Evolutionary conservation across 2,113 vertebrate species (phyloP).

Genomic region (Passerina amoena): DNA sequence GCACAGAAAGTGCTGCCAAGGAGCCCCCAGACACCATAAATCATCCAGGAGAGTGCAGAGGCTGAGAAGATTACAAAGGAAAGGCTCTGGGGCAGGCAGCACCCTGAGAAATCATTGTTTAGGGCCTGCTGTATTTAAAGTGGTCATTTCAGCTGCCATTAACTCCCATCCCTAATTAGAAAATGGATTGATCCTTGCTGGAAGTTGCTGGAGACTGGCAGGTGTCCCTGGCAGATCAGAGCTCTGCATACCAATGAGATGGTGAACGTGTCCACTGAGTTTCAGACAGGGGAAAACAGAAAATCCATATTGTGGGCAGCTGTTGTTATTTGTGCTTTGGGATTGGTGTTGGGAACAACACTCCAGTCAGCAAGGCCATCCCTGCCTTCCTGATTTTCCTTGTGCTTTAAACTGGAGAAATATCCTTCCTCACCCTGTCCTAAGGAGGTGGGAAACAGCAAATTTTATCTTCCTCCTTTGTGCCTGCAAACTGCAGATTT

Average conservation of each 20-base stretch:
- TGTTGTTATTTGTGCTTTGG: not conserved
- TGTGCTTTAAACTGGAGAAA: not conserved
- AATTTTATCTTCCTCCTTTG: not conserved
- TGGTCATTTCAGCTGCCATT: not conserved
- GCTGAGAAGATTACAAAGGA: not conserved
- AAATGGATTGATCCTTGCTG: not conserved
- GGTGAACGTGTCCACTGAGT: not conserved
- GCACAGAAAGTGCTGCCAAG: not conserved
- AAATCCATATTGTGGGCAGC: not conserved
- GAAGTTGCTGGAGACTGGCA: not conserved
- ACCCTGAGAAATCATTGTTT: not conserved
- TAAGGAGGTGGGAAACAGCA: not conserved
- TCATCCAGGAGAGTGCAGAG: not conserved
- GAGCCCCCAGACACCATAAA: not conserved
- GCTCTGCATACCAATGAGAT: not conserved
- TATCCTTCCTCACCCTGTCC: not conserved
- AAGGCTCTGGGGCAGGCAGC: not conserved
- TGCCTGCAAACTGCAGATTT: not conserved
- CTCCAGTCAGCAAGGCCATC: not conserved
- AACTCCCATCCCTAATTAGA: slow-evolving; percentile 14
- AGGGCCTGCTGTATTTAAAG: not conserved
- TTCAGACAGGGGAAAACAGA: not conserved
- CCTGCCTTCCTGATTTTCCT: not conserved
- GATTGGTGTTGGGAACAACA: not conserved
- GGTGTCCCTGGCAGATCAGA: not conserved